These are phyloP conservation scores for Andrena trimmerana DNA, from an alignment of 2,888 invertebrate species.

Conservation along the genomic window DNA sequence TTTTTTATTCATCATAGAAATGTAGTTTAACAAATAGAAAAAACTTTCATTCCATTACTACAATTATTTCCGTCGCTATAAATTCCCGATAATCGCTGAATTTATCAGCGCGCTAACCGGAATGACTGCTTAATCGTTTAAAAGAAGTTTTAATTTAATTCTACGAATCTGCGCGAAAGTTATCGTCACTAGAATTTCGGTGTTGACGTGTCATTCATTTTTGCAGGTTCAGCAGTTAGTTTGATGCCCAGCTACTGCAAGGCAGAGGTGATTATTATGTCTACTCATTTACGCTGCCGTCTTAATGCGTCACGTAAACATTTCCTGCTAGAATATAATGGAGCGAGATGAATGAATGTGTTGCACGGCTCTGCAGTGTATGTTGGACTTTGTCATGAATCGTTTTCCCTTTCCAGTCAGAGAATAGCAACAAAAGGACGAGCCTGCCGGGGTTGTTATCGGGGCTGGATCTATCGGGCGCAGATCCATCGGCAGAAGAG, in stretches of 20 bases:
- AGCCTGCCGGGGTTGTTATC: conserved; percentile 80
- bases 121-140: not conserved
- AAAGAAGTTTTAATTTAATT: conserved; percentile 2
- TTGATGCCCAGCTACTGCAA: conserved; percentile 77
- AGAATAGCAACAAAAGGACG: conserved; percentile 46
- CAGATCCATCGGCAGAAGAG: conserved; percentile 80
- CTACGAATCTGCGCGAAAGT: not conserved
- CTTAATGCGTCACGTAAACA: not conserved
- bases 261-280: conserved; percentile 74
- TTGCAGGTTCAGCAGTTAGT: conserved; percentile 78
- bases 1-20: no score
- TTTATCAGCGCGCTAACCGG: no score
- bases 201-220: conserved; percentile 43
- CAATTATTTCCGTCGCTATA: no score
- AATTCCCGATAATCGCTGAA: no score
- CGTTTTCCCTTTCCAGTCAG: conserved; percentile 28
- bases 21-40: no score
- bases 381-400: not conserved
- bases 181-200: conserved; percentile 20
- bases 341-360: not conserved
- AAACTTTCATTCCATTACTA: no score
- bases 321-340: not conserved
- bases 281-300: conserved; percentile 16
- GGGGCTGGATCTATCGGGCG: conserved; percentile 79
- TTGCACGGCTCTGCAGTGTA: not conserved